Base-by-base conservation (phyloP, 2,888 invertebrate genomes). In the Rotaria macrura region DNA sequence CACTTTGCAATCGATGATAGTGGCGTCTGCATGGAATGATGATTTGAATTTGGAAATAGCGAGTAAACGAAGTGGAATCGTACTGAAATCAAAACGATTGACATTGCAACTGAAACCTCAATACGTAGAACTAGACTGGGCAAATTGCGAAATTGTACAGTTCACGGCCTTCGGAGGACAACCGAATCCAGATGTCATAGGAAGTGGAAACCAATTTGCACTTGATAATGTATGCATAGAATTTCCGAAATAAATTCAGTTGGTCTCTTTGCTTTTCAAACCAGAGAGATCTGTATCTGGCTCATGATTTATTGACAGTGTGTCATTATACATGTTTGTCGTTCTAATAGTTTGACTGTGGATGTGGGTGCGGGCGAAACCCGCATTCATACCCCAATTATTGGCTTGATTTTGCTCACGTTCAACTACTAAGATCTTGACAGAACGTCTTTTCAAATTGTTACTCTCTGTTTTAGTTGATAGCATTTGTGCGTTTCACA, bases 21-120 rank as follows among this genome's bases (percentile, higher is more conserved):
- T 25, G 43, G 43, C 79, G n/a, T 79, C 79, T 1, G 79, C 43
- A n/a, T 79, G 79, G 79, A 79, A 79, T n/a, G n/a, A 79, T n/a
- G n/a, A 79, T 43, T 14, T 79, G 4, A 79, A 10, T 23, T 79
- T 79, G 25, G n/a, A 79, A 43, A 79, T 79, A 43, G 25, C 25
- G 5, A 43, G 79, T 43, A 79, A 79, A 43, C 43, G 40, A 4
- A 10, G 25, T 43, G 79, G 79, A 25, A 40, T 9, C 12, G n/a
- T 43, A 23, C 14, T 14, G 9, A 25, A 79, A 25, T n/a, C 79
- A 43, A 10, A n/a, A 79, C 38, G 20, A n/a, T 10, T 79, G 1
- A 79, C 43, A 6, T n/a, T 79, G 14, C 79, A 79, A 79, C 25
- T 25, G 2, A 40, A 40, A 79, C 25, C 43, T 5, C 20, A 79